Percentiles rank a stretch among this genome's conserved stretches.
Evolutionary conservation across 2,797 vertebrate species (phyloP).

Genomic region (Myotis myotis): DNA sequence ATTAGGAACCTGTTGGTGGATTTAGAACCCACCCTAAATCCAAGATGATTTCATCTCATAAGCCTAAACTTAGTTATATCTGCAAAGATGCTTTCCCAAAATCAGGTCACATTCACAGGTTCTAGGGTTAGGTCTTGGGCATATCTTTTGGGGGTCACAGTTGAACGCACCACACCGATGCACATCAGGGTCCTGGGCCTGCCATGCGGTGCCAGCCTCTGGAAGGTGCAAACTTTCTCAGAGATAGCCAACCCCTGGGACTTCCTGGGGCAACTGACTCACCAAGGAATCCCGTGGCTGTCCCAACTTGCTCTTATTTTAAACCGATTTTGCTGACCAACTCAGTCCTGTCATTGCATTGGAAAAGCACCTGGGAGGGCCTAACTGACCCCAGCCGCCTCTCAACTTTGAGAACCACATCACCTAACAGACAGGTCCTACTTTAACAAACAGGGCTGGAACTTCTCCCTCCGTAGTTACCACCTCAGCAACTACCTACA

Average conservation of each 20-base stretch:
- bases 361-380: neutral
- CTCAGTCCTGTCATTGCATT: neutral
- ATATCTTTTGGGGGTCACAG: neutral
- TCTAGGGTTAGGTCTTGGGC: neutral
- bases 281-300: too few species aligned
- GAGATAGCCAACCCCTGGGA: too few species aligned
- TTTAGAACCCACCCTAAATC: neutral
- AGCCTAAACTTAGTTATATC: neutral
- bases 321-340: neutral
- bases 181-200: too few species aligned
- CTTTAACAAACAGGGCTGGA: neutral
- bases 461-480: too few species aligned
- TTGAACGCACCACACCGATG: neutral
- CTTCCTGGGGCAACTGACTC: neutral
- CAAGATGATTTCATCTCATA: neutral
- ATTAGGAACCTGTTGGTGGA: neutral
- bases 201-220: neutral
- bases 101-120: neutral
- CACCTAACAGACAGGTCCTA: fast-evolving
- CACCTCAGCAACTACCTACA: neutral
- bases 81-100: neutral
- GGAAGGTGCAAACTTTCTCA: neutral
- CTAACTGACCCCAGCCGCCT: neutral
- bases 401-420: neutral
- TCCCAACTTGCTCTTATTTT: neutral